These are phyloP conservation scores for Nephotettix cincticeps DNA, from an alignment of 1,140 invertebrate genomes.

Conservation along the genomic window DNA sequence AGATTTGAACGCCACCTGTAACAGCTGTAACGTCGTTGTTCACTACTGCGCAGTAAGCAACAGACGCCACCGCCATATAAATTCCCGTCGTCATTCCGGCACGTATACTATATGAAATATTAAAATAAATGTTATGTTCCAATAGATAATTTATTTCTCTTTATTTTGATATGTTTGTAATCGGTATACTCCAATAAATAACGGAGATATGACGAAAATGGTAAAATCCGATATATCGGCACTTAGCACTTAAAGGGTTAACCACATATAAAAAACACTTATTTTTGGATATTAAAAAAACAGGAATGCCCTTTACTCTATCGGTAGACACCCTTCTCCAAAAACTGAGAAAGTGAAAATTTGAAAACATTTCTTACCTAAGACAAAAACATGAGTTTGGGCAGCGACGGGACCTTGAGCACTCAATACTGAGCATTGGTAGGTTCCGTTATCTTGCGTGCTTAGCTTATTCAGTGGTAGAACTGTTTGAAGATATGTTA, in stretches of 20 bases:
- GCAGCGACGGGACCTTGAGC: constrained; percentile 34
- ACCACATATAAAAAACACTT: background rate
- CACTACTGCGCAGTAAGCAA: too few relatives aligned
- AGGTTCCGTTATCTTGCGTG: constrained; percentile 65
- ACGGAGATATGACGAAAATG: too few relatives aligned
- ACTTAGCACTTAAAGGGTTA: background rate
- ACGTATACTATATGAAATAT: too few relatives aligned
- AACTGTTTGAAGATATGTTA: constrained; percentile 55
- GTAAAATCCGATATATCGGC: too few relatives aligned
- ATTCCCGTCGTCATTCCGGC: too few relatives aligned
- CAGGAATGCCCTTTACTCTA: too few relatives aligned
- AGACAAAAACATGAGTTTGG: constrained; percentile 33
- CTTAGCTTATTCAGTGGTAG: constrained; percentile 55
- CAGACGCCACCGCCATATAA: too few relatives aligned
- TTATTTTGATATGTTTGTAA: constrained; percentile 40
- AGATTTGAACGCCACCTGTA: too few relatives aligned
- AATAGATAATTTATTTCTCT: too few relatives aligned
- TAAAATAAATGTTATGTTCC: too few relatives aligned
- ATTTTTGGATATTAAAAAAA: too few relatives aligned
- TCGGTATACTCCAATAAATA: constrained; percentile 39
- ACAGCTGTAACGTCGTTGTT: too few relatives aligned
- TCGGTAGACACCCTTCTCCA: background rate
- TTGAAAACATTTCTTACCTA: constrained; percentile 29
- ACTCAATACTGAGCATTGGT: constrained; percentile 52
- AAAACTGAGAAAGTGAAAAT: background rate